These are phyloP conservation scores for Eupithecia abbreviata DNA, from an alignment of 2,888 invertebrate species.

Conservation along the genomic window DNA sequence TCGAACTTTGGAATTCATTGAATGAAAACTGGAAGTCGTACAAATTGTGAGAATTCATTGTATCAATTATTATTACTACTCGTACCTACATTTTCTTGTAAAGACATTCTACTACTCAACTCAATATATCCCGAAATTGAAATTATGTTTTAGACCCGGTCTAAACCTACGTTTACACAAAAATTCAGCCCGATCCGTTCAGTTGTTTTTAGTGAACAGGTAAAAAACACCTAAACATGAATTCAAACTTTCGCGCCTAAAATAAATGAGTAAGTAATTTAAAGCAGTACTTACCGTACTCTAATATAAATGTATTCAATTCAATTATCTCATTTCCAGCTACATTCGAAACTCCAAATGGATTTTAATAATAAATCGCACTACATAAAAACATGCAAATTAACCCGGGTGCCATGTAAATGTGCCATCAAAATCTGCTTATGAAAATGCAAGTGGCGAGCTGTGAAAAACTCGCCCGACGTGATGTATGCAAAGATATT, in stretches of 20 bases:
- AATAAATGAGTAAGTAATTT: no score
- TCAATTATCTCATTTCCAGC: neutral
- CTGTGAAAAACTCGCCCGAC: conserved; percentile 42
- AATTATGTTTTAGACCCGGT: no score
- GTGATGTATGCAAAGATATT: conserved; percentile 50
- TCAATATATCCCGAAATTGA: no score
- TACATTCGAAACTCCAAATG: conserved; percentile 4
- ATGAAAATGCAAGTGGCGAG: conserved; percentile 46
- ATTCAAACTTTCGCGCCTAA: no score
- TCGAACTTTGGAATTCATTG: neutral
- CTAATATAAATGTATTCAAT: neutral
- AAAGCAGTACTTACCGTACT: neutral
- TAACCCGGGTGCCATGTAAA: conserved; percentile 40
- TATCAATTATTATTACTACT: neutral
- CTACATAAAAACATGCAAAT: conserved; percentile 44
- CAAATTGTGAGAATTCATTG: neutral
- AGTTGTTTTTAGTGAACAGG: no score
- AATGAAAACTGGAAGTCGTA: neutral
- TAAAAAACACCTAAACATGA: no score
- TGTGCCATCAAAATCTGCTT: conserved; percentile 48
- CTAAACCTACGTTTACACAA: no score
- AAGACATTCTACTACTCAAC: neutral
- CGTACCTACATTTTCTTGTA: neutral
- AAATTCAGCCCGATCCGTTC: no score
- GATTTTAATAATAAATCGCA: conserved; percentile 25